Percentiles rank a stretch among this genome's conserved stretches.
phyloP scores from a whole-genome alignment of 2,113 vertebrate genomes.

The Paraplagusia blochii region DNA sequence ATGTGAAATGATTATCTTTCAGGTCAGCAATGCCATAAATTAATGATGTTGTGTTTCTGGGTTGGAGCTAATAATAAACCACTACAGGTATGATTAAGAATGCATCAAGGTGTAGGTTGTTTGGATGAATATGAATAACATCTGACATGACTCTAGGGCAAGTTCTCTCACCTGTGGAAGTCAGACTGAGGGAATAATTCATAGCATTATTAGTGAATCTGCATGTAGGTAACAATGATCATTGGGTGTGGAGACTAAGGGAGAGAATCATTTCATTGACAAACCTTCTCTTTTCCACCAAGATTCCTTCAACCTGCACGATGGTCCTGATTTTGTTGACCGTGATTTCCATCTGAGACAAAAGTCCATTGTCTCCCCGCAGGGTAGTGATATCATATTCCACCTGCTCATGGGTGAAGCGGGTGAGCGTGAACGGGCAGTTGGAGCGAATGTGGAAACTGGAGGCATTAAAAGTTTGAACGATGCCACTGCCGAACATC shows the following conservation, averaged over 20 bases:
- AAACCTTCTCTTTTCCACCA: conserved; percentile 62
- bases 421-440: conserved; percentile 59
- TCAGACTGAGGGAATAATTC: no score
- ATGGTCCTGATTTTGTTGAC: conserved; percentile 68
- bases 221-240: no score
- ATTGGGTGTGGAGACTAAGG: no score
- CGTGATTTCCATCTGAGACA: conserved; percentile 57
- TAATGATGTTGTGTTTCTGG: not conserved
- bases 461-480: conserved; percentile 50
- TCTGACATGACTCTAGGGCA: not conserved
- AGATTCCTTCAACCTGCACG: conserved; percentile 50
- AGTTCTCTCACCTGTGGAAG: not conserved
- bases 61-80: conserved; percentile 24
- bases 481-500: conserved; percentile 68
- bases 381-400: conserved; percentile 49
- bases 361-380: conserved; percentile 47
- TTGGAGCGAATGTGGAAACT: conserved; percentile 58
- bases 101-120: not conserved
- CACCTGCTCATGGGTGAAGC: conserved; percentile 64
- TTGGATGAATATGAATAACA: not conserved
- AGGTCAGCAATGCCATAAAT: not conserved
- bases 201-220: no score
- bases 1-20: not conserved
- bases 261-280: not conserved
- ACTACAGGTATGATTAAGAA: not conserved